Conservation (phyloP, 2,797 vertebrate species). For the Tarsius wallacei region DNA sequence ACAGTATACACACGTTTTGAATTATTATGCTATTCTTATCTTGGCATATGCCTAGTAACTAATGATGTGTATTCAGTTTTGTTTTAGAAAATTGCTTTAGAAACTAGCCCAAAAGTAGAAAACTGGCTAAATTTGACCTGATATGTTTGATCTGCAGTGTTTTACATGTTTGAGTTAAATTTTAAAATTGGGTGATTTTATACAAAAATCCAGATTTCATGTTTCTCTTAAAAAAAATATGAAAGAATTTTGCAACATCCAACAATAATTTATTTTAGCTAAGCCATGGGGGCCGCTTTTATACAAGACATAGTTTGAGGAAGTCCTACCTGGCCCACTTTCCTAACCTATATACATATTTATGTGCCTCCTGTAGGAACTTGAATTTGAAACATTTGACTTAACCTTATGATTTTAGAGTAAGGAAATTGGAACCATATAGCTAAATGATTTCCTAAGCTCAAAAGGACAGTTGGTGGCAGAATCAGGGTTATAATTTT, state of each 20-base stretch:
- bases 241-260: not conserved
- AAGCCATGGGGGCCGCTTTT: not conserved
- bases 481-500: not conserved
- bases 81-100: not conserved
- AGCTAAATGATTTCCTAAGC: not conserved
- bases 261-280: not conserved
- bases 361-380: not conserved
- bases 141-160: not conserved
- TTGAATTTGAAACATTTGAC: not conserved
- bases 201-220: not conserved
- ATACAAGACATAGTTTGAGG: not conserved
- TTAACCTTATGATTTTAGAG: not conserved
- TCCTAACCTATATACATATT: not conserved
- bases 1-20: not conserved
- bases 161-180: constrained; percentile 27
- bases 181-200: not conserved
- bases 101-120: not conserved
- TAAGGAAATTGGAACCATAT: not conserved
- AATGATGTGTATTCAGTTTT: not conserved
- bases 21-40: not conserved
- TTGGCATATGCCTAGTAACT: not conserved
- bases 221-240: constrained; percentile 6
- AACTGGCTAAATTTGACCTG: not conserved
- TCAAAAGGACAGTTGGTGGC: not conserved
- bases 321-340: not conserved